Conservation (phyloP, 92 coral and sea anemone genomes). For the Siderastrea radians region DNA sequence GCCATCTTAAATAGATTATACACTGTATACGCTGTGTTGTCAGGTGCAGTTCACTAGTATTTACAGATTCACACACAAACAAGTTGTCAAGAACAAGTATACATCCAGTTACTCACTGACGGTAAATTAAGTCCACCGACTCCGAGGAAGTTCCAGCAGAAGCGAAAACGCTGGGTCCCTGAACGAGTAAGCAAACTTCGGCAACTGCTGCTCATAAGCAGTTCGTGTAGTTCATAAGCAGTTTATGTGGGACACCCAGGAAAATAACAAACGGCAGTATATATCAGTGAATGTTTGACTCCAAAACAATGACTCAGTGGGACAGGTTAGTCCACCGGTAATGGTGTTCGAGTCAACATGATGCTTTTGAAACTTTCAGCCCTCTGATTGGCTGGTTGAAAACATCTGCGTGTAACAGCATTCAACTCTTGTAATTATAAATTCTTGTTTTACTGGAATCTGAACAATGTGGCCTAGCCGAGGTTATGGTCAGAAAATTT, state of each 20-base stretch:
- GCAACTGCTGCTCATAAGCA: neutral
- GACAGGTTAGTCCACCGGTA: conserved; percentile 11
- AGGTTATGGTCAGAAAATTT: neutral
- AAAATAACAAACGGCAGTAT: neutral
- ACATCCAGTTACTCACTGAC: conserved; percentile 5
- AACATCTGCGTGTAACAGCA: conserved; percentile 12
- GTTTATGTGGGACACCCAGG: too few relatives aligned
- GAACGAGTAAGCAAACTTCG: neutral
- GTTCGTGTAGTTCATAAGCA: neutral
- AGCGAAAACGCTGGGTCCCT: neutral
- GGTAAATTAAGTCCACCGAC: neutral
- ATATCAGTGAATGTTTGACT: neutral
- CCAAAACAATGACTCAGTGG: conserved; percentile 23
- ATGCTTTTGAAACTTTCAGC: neutral
- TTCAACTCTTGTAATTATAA: conserved; percentile 24
- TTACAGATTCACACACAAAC: neutral
- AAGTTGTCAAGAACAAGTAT: neutral
- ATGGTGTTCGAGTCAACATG: neutral
- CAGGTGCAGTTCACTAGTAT: neutral
- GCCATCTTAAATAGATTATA: conserved; percentile 7
- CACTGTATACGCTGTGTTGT: neutral
- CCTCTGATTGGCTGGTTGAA: conserved; percentile 14
- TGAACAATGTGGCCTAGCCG: neutral
- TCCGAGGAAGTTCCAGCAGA: too few relatives aligned
- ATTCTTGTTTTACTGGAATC: neutral